Evolutionary conservation across 1,140 invertebrate species (phyloP), one percentile per base, ranked within the genome.

Genomic region (Octopus sinensis): DNA sequence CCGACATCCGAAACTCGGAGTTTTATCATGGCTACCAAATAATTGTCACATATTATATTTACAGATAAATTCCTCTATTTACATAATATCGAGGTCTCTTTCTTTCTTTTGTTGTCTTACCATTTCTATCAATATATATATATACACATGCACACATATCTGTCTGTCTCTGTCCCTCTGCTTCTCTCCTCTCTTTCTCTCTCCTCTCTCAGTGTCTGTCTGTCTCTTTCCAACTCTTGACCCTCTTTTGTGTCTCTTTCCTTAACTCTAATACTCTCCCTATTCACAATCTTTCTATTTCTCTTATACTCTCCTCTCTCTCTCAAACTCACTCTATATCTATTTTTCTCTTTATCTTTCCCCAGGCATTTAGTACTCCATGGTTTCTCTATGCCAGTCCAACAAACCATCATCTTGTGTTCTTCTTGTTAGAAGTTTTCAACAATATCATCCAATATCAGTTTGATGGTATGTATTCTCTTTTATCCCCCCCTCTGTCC

Each of bases 361-460:
- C 86, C 7, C 84, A 92, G 91, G 97, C 97, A 73, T 99, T 99
- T 92, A 97, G 96, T 88, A 99, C 98, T 5, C 97, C 98, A 0
- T 99, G 98, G 97, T 99, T 99, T 92, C 92, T 99, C 84, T 98
- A 98, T 90, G 97, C 97, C 6, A 95, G 95, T 9, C 95, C 97
- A 2, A 96, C 96, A 52, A 98, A 99, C 92, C 97, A 99, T 92
- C 97, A 99, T 92, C 93, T 99, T 77, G 96, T 99, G 0, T 99
- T 99, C 91, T 99, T 99, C 91, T 92, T 99, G 51, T 92, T 99
- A 54, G 98, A 99, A 93, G 98, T 99, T 87, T 99, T 99, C 91
- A 99, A 99, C 90, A 99, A 99, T 89, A 98, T 99, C 84, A 99
- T 99, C 86, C 98, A 99, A 92, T 99, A 99, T 91, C 98, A 99